A percentile compares a stretch with the other conserved stretches of the same genome.
Conservation (phyloP, 2,113 vertebrate species). For the Pao palembangensis region DNA sequence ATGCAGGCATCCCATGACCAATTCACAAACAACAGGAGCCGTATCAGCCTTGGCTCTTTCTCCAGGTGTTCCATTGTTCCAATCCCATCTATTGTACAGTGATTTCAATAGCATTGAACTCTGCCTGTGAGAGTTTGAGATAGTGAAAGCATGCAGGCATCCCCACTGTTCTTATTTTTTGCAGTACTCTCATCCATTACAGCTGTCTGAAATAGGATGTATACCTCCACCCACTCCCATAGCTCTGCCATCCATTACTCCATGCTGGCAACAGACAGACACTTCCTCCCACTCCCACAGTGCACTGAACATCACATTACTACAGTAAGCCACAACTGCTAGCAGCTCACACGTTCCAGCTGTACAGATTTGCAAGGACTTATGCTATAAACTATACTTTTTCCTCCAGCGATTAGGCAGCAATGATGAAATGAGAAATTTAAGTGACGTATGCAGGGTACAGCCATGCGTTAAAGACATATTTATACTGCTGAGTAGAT, state of each 20-base stretch:
- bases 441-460: conserved; percentile 27
- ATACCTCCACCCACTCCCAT: conserved; percentile 68
- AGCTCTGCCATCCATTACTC: conserved; percentile 71
- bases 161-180: conserved; percentile 54
- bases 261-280: conserved; percentile 61
- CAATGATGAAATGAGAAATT: conserved; percentile 44
- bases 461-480: background rate
- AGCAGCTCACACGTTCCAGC: conserved; percentile 34
- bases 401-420: conserved; percentile 32
- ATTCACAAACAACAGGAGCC: conserved; percentile 25
- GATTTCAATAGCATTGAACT: conserved; percentile 50
- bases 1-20: conserved; percentile 16
- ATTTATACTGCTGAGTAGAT: background rate
- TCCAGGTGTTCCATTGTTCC: conserved; percentile 65
- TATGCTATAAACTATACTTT: conserved; percentile 38
- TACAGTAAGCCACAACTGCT: conserved; percentile 43
- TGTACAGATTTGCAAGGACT: conserved; percentile 39
- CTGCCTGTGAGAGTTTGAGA: conserved; percentile 44
- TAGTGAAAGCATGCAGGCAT: conserved; percentile 51
- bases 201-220: conserved; percentile 70
- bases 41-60: conserved; percentile 14
- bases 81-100: conserved; percentile 44
- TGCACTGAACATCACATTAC: conserved; percentile 63
- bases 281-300: conserved; percentile 67
- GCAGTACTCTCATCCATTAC: conserved; percentile 71